Evolutionary conservation across 2,797 vertebrate genomes (phyloP), one percentile per base, ranked within the genome.

Genomic region (Danio jaintianensis): DNA sequence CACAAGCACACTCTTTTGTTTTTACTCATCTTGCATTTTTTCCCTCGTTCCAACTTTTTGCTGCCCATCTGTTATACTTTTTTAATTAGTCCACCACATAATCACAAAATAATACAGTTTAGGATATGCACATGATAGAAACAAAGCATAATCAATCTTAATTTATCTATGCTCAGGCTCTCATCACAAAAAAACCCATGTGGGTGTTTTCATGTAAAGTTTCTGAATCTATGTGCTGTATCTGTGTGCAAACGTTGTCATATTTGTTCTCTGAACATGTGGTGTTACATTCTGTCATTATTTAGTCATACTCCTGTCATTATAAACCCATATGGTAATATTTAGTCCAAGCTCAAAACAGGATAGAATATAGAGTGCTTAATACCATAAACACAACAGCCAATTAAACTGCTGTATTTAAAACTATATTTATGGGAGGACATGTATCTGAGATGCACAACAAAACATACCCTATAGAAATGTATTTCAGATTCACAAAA

Each of bases 1-100:
- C 89, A 72, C 16, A 75, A 61, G 12, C 68, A 52, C 40, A n/a
- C 22, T 42, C 67, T 73, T 77, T 77, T 62, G 68, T n/a, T 66
- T 70, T 79, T 75, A 52, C 58, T 50, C 59, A 29, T 13, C 64
- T 53, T n/a, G 7, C 29, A 18, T 38, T 77, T 22, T 53, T 29
- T 64, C 48, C 75, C 48, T 75, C 20, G 45, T 22, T 53, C 11
- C 42, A 22, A 45, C 66, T 29, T 62, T 53, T 13, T 69, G 69
- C 11, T 48, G 22, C 7, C 59, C 15, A 47, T 43, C 66, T 56
- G 58, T 75, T 78, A n/a, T 43, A n/a, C 78, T 58, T 62, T 52
- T 72, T 43, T 71, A 8, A 75, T 6, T 53, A 6, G 18, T 53
- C 13, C 47, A 66, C 38, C 4, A 38, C 56, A 61, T 43, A 53